Evolutionary conservation across 2,888 invertebrate species (phyloP), one percentile per base, ranked within the genome.

Genomic region (Capitulum mitella): DNA sequence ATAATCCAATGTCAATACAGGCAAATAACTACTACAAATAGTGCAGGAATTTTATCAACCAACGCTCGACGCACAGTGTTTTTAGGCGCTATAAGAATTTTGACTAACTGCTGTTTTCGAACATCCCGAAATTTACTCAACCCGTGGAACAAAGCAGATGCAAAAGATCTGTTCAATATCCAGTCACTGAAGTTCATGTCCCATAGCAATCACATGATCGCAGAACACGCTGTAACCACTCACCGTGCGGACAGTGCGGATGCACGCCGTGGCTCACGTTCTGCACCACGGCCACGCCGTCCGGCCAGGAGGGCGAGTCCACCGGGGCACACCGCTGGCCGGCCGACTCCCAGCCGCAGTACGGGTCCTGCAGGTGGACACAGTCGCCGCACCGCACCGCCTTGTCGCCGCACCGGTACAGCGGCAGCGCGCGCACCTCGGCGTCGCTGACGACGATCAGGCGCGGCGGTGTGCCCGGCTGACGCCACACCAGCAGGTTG

Each of bases 331-430:
- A 51, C 22, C 40, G 40, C 61, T 79, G 75, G 16, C 48, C 48
- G 51, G 79, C 80, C 70, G 79, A 79, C 64, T 96, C 95, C 98
- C 98, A 99, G 78, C 97, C 97, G 86, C 98, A 99, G 85, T 98
- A 98, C 0, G 98, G 98, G 87, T 98, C 98, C 89, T 97, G 97
- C 77, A 98, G 90, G 10, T 94, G 94, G 37, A 99, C 96, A 87
- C 98, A 99, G 85, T 95, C 94, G 84, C 96, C 94, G 87, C 80
- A 87, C 70, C 76, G 70, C 70, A 70, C 12, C 70, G 70, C 37
- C 70, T 70, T 70, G 70, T 70, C 70, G 54, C 79, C 78, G 70
- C 82, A 82, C 34, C 82, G 80, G n/a, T 82, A 79, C 29, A 82
- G 78, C 26, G 79, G 78, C 43, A 82, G 80, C 43, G 81, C 79